Base-by-base conservation (phyloP, 2,113 vertebrate genomes). In the Coptodon rendalli region DNA sequence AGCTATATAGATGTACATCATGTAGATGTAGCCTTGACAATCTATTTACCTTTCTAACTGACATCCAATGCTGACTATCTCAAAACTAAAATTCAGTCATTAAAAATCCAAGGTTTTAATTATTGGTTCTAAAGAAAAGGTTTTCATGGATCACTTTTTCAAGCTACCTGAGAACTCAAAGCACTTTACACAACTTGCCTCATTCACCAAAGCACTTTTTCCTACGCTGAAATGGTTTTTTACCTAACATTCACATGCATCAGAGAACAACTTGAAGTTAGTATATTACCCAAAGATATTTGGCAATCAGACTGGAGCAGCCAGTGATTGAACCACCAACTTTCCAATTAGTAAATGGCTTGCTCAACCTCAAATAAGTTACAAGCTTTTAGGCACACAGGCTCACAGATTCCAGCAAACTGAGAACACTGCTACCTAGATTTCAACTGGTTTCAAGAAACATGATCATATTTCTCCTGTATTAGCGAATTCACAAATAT, bases 371-470 rank as follows among this genome's bases (percentile, higher is more conserved):
- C 3, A 61, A 61, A 6, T 34, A 61, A 34, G 29, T 34, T 61
- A 34, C 29, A 3, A 19, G 29, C 57, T 5, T 57, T 57, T 57
- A 57, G 54, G 54, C 54, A 57, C 24, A 57, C 54, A 57, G 13
- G 56, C 24, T 40, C 34, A 68, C 19, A 12, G 6, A 68, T n/a
- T 2, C 12, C 66, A 71, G n/a, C 13, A 43, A 16, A 71, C 10
- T 1, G 8, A 6, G 12, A 43, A 16, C 7, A 9, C 38, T 43
- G 38, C 38, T 16, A 24, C 1, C 0, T 40, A 71, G n/a, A 66
- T 38, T 66, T 66, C 6, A 43, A 71, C 4, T 24, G n/a, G 66
- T 14, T 43, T 8, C n/a, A 71, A 71, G 1, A 14, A 71, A 43
- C n/a, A 71, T 1, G n/a, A 71, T 43, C 12, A 24, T 71, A 71